Base-by-base conservation (phyloP, 2,797 vertebrate species). In the Pangasius larnaudii region DNA sequence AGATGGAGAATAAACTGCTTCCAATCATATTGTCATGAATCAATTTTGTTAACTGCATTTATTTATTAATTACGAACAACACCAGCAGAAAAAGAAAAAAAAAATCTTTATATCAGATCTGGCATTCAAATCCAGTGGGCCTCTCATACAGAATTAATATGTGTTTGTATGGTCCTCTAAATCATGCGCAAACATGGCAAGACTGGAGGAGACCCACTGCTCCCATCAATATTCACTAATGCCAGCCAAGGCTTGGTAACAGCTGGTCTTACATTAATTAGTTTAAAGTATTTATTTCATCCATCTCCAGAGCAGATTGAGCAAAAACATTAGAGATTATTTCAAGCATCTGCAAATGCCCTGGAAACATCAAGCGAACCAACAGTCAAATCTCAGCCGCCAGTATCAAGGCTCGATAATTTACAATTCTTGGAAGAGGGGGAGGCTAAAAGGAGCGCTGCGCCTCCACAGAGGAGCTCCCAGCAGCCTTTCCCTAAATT, bases 211-310 rank as follows among this genome's bases (percentile, higher is more conserved):
- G 97, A 97, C 95, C 96, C 96, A 96, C 96, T 95, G 95, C 96
- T 96, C 96, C 97, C 98, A 99, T 99, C 98, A 99, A 99, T 98
- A 98, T 98, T 97, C 97, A 98, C 97, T 97, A 96, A 97, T 96
- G 97, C 97, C 97, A 99, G 98, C 98, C 98, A 98, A 99, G 98
- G 97, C 97, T 97, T 97, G 97, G 97, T 98, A 99, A 99, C 98
- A 99, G 98, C 99, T 99, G 99, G 98, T 99, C 97, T 98, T 98
- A 98, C 98, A 99, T 99, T 99, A 99, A 99, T 99, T 99, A 99
- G 98, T 99, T 99, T 99, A 99, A 99, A 99, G 98, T 99, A 99
- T 99, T 99, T 99, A 99, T 99, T 99, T 99, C 98, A 98, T 98
- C 98, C 98, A 99, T 99, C 98, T 98, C 98, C 97, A 96, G 97